phyloP scores from a whole-genome alignment of 2,797 vertebrate species.

The Oryzias dopingdopingensis region DNA sequence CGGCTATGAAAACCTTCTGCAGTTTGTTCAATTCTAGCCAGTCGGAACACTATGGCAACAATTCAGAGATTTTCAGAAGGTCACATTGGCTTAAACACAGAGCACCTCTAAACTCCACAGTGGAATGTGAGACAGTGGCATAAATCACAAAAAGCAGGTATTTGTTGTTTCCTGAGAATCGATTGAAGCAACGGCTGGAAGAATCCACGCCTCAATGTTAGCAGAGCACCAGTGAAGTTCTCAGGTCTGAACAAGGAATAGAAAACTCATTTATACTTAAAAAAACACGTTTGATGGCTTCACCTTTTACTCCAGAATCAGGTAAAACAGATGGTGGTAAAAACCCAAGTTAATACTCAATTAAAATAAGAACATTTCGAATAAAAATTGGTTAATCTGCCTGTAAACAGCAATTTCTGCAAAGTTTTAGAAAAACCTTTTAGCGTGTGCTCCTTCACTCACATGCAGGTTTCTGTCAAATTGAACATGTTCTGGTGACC shows the following conservation, averaged over 20 bases:
- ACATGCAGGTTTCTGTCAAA: background rate
- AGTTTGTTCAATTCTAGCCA: background rate
- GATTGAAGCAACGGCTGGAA: conserved; percentile 36
- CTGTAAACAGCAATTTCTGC: too few species aligned
- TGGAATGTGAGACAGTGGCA: background rate
- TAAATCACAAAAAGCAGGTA: background rate
- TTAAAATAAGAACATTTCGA: too few species aligned
- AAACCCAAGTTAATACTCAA: too few species aligned
- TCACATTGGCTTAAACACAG: background rate
- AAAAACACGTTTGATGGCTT: background rate
- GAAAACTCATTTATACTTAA: background rate
- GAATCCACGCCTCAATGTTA: background rate
- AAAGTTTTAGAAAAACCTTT: too few species aligned
- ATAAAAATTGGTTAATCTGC: too few species aligned
- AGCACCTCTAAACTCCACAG: background rate
- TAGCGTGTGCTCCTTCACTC: background rate
- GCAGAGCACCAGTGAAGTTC: conserved; percentile 37
- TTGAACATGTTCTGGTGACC: background rate
- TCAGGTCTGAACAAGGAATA: background rate
- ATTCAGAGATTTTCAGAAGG: background rate
- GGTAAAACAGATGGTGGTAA: background rate
- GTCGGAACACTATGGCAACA: background rate
- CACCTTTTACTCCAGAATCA: background rate
- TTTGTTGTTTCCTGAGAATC: conserved; percentile 28
- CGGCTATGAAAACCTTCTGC: background rate